Evolutionary conservation across 2,113 vertebrate species (phyloP), one percentile per base, ranked within the genome.

Genomic region (Misgurnus anguillicaudatus): DNA sequence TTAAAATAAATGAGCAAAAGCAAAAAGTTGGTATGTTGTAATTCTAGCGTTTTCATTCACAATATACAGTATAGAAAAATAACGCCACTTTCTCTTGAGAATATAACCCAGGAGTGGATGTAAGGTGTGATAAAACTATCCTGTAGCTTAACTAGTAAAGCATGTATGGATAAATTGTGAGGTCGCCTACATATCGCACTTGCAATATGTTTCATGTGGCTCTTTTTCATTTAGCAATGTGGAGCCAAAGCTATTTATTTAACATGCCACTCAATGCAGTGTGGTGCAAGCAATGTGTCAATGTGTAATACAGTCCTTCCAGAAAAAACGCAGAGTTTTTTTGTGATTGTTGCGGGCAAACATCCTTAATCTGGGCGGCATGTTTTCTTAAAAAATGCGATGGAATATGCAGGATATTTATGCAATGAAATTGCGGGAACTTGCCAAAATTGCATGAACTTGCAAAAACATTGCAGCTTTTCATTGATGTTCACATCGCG

Each of bases 1-100:
- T 21, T 73, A n/a, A n/a, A n/a, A n/a, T n/a, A n/a, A 41, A 63
- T 31, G 48, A 24, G 66, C 71, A 64, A 58, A 75, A 84, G 75
- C 80, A 39, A 75, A 72, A 82, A 38, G 55, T 55, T 74, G n/a
- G 75, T 38, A 38, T 36, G 58, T 53, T 71, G 31, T 6, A 39
- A 31, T 47, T 19, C 14, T 6, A 2, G 0, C 66, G 24, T 31
- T 31, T 31, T 31, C 24, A 31, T 3, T 31, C 24, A 31, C 41
- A 42, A 5, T 7, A 42, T 4, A 42, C 4, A 42, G 4, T 1
- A 51, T 51, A 51, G 1, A 47, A 9, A 11, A 47, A 47, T 47
- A 9, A 47, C 3, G 6, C 45, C 3, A 47, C 9, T 11, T 66
- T 8, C 16, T 41, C 6, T 64, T 3, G 24, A 31, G 24, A 31